Evolutionary conservation across 2,888 invertebrate genomes (phyloP), one percentile per base, ranked within the genome.

Genomic region (Pseudanteris insignis): DNA sequence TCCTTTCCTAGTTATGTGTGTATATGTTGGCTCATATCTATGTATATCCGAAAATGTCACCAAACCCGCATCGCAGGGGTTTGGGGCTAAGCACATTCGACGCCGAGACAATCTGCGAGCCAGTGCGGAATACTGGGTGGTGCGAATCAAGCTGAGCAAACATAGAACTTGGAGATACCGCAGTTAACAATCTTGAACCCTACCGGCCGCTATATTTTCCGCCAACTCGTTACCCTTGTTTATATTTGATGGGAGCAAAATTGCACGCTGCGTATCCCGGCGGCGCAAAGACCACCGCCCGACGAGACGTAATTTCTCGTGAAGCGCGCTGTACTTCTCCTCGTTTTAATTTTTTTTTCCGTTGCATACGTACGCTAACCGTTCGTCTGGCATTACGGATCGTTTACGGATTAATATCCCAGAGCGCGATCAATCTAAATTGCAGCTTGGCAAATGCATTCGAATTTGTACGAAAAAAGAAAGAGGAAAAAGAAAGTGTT

Each of bases 71-170:
- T 57, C 48, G 57, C 38, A 34, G 47, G 55, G 54, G 60, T 57
- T 58, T 57, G 44, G 46, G 43, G 53, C 54, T 57, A 67, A 67
- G 65, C 65, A 65, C 67, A 67, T 67, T 66, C 54, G 60, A 55
- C 57, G 46, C 32, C 28, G 36, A 51, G 54, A 48, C 53, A 50
- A 59, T 59, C 46, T 59, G 40, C 30, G 40, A 24, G 34, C 40
- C 26, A 18, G 18, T 8, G 36, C 50, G 40, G n/a, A 57, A 37
- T 47, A 46, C 68, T 58, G 65, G 68, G 69, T 61, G 73, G 74
- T 70, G 76, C 75, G 78, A 79, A 79, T 79, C 79, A 79, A 79
- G 79, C 79, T 79, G 78, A 73, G 76, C 76, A 79, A 79, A 79
- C 79, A 79, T 77, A 73, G 71, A 75, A 76, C 75, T 76, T 74